Evolutionary conservation across 2,113 vertebrate genomes (phyloP).

Genomic region (Heteronetta atricapilla): DNA sequence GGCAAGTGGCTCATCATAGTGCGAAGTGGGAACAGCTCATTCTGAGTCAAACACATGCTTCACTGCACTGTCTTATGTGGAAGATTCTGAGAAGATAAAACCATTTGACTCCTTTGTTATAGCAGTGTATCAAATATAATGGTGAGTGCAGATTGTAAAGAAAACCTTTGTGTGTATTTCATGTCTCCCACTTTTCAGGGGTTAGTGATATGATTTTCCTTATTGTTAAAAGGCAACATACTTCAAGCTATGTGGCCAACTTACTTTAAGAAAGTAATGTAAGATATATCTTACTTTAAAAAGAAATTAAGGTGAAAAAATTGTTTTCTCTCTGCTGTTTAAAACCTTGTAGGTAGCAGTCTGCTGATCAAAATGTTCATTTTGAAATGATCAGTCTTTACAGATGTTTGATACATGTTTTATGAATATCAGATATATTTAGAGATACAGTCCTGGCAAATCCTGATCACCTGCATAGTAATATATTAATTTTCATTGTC

Average conservation of each 20-base stretch:
- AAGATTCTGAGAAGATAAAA: neutral
- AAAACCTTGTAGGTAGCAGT: neutral
- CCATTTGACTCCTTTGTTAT: neutral
- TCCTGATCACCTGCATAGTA: neutral
- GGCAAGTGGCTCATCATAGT: slow-evolving; percentile 2
- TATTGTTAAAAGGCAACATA: neutral
- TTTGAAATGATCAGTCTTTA: neutral
- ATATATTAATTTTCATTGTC: neutral
- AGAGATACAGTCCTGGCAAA: neutral
- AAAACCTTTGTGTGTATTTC: neutral
- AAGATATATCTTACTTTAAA: neutral
- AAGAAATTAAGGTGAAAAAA: neutral
- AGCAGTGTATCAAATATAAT: neutral
- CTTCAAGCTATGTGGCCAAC: neutral
- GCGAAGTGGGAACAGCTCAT: neutral
- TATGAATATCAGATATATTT: neutral
- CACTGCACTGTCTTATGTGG: neutral
- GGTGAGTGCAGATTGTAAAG: neutral
- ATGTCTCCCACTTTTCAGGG: neutral
- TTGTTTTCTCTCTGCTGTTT: neutral
- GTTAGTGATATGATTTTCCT: neutral
- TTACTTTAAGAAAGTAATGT: neutral
- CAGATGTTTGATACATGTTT: neutral
- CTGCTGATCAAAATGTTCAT: neutral
- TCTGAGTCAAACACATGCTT: neutral